These are phyloP conservation scores for Megalopta genalis DNA, from an alignment of 1,140 invertebrate species.

Conservation along the genomic window DNA sequence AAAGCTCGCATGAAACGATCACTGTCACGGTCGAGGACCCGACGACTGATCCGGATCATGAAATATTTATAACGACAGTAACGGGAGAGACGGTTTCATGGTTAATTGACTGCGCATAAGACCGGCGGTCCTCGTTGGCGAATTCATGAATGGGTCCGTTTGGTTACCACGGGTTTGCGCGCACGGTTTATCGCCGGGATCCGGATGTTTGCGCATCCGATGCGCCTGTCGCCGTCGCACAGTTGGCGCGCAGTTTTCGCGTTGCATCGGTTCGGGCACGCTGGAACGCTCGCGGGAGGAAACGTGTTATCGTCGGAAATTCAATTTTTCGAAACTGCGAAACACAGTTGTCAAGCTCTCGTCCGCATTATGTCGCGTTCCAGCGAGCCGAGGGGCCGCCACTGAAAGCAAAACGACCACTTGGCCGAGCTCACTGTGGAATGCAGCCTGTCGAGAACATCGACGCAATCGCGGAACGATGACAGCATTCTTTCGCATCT, in stretches of 20 bases:
- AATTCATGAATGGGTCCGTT: slow-evolving; percentile 40
- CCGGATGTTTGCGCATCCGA: too few species aligned
- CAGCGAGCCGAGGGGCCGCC: neutral
- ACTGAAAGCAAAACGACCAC: slow-evolving; percentile 15
- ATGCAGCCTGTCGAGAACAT: slow-evolving; percentile 12
- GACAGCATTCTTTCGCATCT: too few species aligned
- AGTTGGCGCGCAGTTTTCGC: too few species aligned
- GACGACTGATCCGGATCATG: slow-evolving; percentile 10
- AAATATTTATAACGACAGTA: slow-evolving; percentile 37
- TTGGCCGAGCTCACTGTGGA: slow-evolving; percentile 1
- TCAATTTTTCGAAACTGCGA: too few species aligned
- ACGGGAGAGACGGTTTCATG: slow-evolving; percentile 30
- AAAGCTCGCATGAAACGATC: neutral
- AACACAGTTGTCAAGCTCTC: neutral
- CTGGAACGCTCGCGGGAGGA: too few species aligned
- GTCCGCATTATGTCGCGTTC: slow-evolving; percentile 4
- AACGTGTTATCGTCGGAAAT: too few species aligned
- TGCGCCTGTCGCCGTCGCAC: too few species aligned
- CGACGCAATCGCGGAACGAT: neutral
- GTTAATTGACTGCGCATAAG: slow-evolving; percentile 30
- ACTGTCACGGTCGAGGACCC: slow-evolving; percentile 23
- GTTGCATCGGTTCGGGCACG: too few species aligned
- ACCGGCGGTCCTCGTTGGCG: neutral
- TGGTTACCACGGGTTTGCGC: neutral
- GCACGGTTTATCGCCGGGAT: neutral